Conservation (phyloP, 2,888 invertebrate genomes). For the Oscheius sp. region DNA sequence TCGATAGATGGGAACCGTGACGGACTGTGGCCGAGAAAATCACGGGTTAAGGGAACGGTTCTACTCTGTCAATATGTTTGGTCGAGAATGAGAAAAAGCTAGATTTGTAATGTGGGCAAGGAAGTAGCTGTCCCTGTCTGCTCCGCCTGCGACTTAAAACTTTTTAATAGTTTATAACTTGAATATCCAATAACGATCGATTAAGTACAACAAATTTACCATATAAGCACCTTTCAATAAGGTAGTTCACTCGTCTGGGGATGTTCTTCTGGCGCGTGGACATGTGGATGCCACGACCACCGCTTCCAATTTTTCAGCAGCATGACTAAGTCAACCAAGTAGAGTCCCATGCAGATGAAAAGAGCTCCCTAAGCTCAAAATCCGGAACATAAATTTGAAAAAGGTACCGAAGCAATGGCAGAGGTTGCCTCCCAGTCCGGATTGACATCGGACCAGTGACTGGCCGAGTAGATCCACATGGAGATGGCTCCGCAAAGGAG, state of each 20-base stretch:
- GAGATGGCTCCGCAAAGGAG: slow-evolving; percentile 54
- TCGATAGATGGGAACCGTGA: background rate
- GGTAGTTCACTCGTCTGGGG: slow-evolving; percentile 3
- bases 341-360: slow-evolving; percentile 46
- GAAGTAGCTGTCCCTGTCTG: too few relatives aligned
- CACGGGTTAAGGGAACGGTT: too few relatives aligned
- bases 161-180: too few relatives aligned
- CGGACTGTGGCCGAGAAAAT: too few relatives aligned
- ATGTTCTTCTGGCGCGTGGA: slow-evolving; percentile 1
- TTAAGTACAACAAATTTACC: background rate
- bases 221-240: background rate
- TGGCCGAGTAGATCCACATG: slow-evolving; percentile 60
- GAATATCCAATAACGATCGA: background rate
- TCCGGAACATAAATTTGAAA: background rate
- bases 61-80: too few relatives aligned
- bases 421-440: slow-evolving; percentile 65
- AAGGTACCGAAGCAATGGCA: slow-evolving; percentile 57
- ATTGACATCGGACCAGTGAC: slow-evolving; percentile 63
- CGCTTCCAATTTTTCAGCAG: slow-evolving; percentile 49
- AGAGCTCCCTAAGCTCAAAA: slow-evolving; percentile 47
- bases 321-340: slow-evolving; percentile 47
- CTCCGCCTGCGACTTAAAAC: too few relatives aligned
- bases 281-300: slow-evolving; percentile 49
- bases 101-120: too few relatives aligned
- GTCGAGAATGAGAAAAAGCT: too few relatives aligned